Base-by-base conservation (phyloP, 2,797 vertebrate species). In the Siniperca undulata region DNA sequence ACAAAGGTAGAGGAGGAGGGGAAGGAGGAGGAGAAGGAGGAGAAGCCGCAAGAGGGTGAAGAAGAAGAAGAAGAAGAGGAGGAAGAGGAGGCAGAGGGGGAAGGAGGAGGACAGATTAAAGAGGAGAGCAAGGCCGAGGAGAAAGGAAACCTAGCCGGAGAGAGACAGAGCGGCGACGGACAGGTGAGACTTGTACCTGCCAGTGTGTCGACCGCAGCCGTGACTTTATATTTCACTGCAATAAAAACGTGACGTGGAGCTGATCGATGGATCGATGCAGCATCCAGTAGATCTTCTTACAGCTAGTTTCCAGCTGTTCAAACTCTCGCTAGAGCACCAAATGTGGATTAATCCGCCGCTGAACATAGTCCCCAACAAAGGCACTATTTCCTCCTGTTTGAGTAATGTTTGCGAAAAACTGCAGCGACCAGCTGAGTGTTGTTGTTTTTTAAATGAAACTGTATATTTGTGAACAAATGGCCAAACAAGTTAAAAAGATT, bases 111-210 rank as follows among this genome's bases (percentile, higher is more conserved):
- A 80, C 34, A 87, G 93, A 69, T 13, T 3, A 91, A 91, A 78
- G 95, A 94, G 71, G 95, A 96, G 66, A 95, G 95, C 83, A 98
- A 98, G 80, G 74, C 91, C 0, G 97, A 97, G 24, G 89, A 96
- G 71, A 99, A 97, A 84, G 96, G 92, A 61, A 93, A 97, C 27
- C 94, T 98, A 22, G 96, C 97, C 0, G 98, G 98, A 70, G 98
- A 99, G 91, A 94, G 98, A 62, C 98, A 99, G 77, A 99, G 98
- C 22, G 98, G 98, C 0, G 98, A 99, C 0, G 98, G 98, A 71
- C 98, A 99, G 97, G 98, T 99, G 94, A 93, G 95, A 52, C 64
- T 9, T 2, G 1, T 2, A 20, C 17, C 34, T 30, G n/a, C 17
- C 19, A 6, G n/a, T 46, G 40, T 48, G 12, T 44, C 20, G 16